Percentiles rank a stretch among this genome's conserved stretches.
Conservation (phyloP, 2,113 vertebrate species). For the Rhodinocichla rosea region DNA sequence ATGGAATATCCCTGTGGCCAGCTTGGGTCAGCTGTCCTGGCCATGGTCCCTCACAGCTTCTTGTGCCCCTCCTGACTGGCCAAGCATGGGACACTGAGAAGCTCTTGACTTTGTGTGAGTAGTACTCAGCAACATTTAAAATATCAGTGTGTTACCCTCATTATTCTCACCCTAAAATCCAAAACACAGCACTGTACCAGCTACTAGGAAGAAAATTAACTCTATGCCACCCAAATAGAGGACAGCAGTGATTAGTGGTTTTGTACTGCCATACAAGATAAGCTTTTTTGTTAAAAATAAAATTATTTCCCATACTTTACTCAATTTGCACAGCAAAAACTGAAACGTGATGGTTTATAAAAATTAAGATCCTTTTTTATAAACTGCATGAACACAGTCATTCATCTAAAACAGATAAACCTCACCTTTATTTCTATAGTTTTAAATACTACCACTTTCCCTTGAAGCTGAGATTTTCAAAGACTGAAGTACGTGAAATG, state of each 20-base stretch:
- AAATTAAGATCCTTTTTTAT: not conserved
- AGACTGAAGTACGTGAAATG: not conserved
- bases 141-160: not conserved
- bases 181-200: not conserved
- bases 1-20: not conserved
- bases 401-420: not conserved
- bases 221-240: not conserved
- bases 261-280: not conserved
- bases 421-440: not conserved
- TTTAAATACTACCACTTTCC: not conserved
- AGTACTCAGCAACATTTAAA: not conserved
- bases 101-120: not conserved
- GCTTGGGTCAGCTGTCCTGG: not conserved
- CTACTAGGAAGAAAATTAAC: not conserved
- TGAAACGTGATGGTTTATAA: not conserved
- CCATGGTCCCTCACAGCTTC: not conserved
- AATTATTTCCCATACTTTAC: not conserved
- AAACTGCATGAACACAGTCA: not conserved
- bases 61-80: not conserved
- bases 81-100: not conserved
- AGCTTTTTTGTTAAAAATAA: not conserved
- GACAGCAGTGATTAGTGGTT: not conserved
- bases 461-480: not conserved
- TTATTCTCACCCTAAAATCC: not conserved
- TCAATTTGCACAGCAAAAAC: not conserved